Percentiles rank a stretch among this genome's conserved stretches.
Evolutionary conservation across 1,140 invertebrate species (phyloP).

Genomic region (Drosophila sproati): DNA sequence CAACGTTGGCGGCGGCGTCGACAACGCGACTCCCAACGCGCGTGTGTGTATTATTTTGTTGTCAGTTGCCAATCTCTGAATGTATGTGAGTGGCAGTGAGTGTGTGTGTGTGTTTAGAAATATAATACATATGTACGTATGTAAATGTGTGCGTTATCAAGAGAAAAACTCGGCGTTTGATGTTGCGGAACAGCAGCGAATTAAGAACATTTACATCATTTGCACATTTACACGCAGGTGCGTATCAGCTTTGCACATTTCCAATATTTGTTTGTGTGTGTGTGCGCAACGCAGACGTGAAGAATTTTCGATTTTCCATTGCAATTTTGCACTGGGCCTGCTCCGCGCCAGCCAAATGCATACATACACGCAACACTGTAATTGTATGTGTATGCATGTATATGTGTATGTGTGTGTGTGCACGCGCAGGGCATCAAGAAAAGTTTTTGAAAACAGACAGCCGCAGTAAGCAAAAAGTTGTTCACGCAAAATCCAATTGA

Average conservation of each 20-base stretch:
- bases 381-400: slow-evolving; percentile 8
- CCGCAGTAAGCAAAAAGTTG: slow-evolving; percentile 47
- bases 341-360: slow-evolving; percentile 85
- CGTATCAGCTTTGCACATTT: slow-evolving; percentile 85
- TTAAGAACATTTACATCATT: slow-evolving; percentile 14
- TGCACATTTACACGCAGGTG: slow-evolving; percentile 90
- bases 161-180: slow-evolving; percentile 27
- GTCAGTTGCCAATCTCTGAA: slow-evolving; percentile 32
- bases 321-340: slow-evolving; percentile 88
- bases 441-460: slow-evolving; percentile 48
- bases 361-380: slow-evolving; percentile 9
- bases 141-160: slow-evolving; percentile 49
- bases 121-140: slow-evolving; percentile 5
- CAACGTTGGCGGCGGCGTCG: slow-evolving; percentile 55
- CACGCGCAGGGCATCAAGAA: slow-evolving; percentile 44
- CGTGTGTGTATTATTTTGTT: slow-evolving; percentile 55
- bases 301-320: slow-evolving; percentile 88
- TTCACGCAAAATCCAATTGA: slow-evolving; percentile 52
- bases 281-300: slow-evolving; percentile 90
- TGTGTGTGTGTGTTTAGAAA: neutral
- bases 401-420: slow-evolving; percentile 22
- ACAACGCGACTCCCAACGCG: slow-evolving; percentile 56
- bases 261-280: slow-evolving; percentile 14
- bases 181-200: slow-evolving; percentile 26
- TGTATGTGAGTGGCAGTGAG: neutral